A percentile compares a stretch with the other conserved stretches of the same genome.
These are phyloP conservation scores for Medauroidea extradentata DNA, from an alignment of 1,140 invertebrate genomes.

Conservation along the genomic window DNA sequence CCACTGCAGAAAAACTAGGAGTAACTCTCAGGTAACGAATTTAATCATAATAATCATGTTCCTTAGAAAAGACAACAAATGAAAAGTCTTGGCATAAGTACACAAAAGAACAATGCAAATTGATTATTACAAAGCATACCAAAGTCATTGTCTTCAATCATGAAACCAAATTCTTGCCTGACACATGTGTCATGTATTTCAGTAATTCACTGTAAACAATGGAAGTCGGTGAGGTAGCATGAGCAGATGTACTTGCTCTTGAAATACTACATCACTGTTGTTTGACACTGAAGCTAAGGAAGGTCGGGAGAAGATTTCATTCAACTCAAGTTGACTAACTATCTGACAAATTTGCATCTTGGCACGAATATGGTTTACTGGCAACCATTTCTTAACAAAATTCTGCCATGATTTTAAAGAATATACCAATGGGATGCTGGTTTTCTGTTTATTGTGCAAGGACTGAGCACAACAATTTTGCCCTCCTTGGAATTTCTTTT, in stretches of 20 bases:
- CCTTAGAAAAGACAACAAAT: background rate
- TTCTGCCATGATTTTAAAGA: constrained; percentile 10
- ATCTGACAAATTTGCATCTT: constrained; percentile 15
- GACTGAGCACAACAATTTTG: background rate
- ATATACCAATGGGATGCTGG: constrained; percentile 10
- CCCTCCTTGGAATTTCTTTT: background rate
- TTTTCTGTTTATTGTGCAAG: background rate
- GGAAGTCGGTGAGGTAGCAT: no score
- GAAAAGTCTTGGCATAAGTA: no score
- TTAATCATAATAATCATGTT: background rate
- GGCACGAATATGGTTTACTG: constrained; percentile 11
- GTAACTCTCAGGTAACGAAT: constrained; percentile 7
- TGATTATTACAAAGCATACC: background rate
- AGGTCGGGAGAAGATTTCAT: background rate
- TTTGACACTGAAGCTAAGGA: background rate
- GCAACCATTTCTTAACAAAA: constrained; percentile 8
- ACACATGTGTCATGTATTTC: no score
- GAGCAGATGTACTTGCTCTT: no score
- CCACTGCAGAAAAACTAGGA: constrained; percentile 9
- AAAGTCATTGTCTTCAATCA: background rate
- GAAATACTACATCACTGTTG: background rate
- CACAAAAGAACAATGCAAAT: background rate
- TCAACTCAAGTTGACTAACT: constrained; percentile 10
- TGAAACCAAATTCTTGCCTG: background rate
- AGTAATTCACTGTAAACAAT: no score